These are phyloP conservation scores for Pangasius larnaudii DNA, from an alignment of 2,797 vertebrate species.

Conservation along the genomic window DNA sequence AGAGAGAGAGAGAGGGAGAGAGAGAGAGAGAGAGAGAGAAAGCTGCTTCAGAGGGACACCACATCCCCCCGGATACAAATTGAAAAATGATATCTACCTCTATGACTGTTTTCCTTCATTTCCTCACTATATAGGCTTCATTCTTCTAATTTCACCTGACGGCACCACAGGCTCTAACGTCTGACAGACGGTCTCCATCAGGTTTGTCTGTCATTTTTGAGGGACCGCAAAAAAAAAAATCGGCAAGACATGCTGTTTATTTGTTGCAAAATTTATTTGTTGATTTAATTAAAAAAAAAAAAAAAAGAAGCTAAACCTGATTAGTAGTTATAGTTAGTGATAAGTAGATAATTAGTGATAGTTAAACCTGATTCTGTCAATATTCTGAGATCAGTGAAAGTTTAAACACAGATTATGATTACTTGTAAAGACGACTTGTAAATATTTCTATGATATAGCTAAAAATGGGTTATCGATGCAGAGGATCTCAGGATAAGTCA, in stretches of 20 bases:
- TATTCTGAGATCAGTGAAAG: neutral
- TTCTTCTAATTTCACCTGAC: conserved; percentile 79
- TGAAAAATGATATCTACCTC: conserved; percentile 27
- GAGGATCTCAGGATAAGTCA: neutral
- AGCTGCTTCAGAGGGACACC: conserved; percentile 9
- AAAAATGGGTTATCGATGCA: neutral
- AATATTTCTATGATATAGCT: neutral
- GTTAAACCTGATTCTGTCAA: neutral
- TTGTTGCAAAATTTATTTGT: neutral
- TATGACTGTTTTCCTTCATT: conserved; percentile 17
- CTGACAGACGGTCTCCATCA: conserved; percentile 1
- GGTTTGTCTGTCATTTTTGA: neutral
- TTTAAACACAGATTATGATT: neutral
- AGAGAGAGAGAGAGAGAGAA: conserved; percentile 2
- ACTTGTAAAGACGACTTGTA: neutral
- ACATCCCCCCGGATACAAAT: neutral
- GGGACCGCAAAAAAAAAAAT: neutral
- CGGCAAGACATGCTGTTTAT: neutral
- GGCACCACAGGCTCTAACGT: conserved; percentile 53
- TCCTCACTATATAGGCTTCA: conserved; percentile 65
- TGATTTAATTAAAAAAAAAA: neutral
- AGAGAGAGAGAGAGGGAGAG: neutral
- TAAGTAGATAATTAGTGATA: no score
- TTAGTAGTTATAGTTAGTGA: no score
- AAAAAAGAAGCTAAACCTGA: no score